Evolutionary conservation across 2,888 invertebrate genomes (phyloP).

Genomic region (Melikaiella ostensackeni): DNA sequence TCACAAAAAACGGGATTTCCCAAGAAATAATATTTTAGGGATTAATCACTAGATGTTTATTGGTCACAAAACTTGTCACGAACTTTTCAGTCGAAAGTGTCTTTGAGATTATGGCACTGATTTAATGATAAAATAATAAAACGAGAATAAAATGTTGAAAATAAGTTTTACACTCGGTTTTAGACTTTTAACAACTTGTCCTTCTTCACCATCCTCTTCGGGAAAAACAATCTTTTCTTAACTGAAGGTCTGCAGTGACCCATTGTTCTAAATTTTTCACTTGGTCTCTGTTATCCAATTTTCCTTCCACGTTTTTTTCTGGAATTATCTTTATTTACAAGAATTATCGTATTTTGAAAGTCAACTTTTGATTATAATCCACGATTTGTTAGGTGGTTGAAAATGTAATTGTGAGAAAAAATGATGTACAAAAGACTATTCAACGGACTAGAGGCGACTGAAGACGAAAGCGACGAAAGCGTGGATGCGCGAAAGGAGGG

Average conservation of each 20-base stretch:
- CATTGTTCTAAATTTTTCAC: slow-evolving; percentile 55
- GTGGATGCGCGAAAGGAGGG: slow-evolving; percentile 52
- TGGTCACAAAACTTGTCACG: neutral
- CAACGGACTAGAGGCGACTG: slow-evolving; percentile 63
- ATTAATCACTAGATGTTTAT: neutral
- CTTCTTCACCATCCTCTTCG: slow-evolving; percentile 61
- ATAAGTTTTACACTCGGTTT: slow-evolving; percentile 48
- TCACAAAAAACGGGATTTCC: neutral
- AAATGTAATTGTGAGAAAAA: slow-evolving; percentile 29
- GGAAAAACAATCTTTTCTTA: slow-evolving; percentile 61
- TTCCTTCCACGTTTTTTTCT: neutral
- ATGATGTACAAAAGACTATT: slow-evolving; percentile 39
- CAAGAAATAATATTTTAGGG: neutral
- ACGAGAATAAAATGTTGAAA: neutral
- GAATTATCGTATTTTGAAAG: slow-evolving; percentile 8
- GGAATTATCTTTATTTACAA: neutral
- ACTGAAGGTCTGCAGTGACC: slow-evolving; percentile 61
- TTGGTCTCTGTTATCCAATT: neutral
- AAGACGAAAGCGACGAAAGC: slow-evolving; percentile 54
- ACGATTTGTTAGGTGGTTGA: slow-evolving; percentile 32
- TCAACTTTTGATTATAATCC: neutral
- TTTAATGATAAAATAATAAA: neutral
- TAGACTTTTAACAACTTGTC: slow-evolving; percentile 61
- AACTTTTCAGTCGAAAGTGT: neutral
- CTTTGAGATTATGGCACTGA: neutral